Evolutionary conservation across 2,797 vertebrate genomes (phyloP).

Genomic region (Trichosurus vulpecula): DNA sequence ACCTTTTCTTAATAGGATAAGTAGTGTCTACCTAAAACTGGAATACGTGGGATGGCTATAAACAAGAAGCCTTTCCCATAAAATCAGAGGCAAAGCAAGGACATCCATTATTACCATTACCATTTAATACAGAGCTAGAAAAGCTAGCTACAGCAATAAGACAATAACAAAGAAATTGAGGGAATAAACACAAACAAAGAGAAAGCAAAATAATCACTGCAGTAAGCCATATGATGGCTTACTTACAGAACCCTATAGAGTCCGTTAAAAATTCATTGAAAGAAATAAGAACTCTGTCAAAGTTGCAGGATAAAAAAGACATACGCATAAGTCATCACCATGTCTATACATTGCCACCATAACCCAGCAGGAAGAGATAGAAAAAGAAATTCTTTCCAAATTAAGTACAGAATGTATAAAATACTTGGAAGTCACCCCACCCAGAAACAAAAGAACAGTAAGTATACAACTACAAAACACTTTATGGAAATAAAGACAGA

Average conservation of each 20-base stretch:
- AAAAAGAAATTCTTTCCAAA: neutral
- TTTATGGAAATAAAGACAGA: neutral
- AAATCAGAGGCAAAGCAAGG: neutral
- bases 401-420: neutral
- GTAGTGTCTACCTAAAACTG: neutral
- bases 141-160: neutral
- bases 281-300: neutral
- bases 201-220: neutral
- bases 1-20: neutral
- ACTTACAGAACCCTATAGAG: neutral
- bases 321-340: neutral
- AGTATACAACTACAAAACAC: neutral
- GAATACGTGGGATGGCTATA: neutral
- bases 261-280: neutral
- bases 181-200: neutral
- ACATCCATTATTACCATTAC: neutral
- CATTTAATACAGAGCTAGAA: neutral
- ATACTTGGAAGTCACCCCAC: no score
- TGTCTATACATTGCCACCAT: neutral
- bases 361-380: neutral
- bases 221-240: neutral
- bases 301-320: neutral
- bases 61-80: neutral
- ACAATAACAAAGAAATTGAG: neutral
- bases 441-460: neutral